Conservation (phyloP, 2,888 invertebrate species). For the Sarcophaga caerulescens region DNA sequence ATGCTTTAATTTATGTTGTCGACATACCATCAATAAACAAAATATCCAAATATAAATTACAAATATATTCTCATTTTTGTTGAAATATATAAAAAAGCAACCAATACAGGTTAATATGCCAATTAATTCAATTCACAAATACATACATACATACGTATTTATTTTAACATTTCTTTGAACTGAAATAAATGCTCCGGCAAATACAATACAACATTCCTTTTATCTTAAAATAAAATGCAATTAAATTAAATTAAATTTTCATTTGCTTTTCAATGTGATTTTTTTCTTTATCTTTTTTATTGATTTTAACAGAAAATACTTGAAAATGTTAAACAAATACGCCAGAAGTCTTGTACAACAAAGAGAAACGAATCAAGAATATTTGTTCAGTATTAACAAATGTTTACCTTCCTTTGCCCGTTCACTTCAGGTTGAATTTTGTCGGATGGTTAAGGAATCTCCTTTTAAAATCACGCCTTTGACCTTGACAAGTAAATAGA, state of each 20-base stretch:
- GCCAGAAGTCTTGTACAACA: neutral
- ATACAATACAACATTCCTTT: neutral
- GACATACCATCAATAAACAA: too few species aligned
- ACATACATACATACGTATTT: too few species aligned
- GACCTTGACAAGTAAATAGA: constrained; percentile 26
- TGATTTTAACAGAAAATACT: constrained; percentile 29
- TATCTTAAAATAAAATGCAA: neutral
- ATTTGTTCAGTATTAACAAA: constrained; percentile 41
- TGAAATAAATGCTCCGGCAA: neutral
- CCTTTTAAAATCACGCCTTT: constrained; percentile 28
- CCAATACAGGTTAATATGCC: too few species aligned
- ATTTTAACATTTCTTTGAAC: too few species aligned
- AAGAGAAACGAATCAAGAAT: neutral
- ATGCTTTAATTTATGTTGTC: too few species aligned
- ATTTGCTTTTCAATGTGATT: constrained; percentile 13
- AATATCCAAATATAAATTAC: too few species aligned
- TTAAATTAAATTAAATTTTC: neutral
- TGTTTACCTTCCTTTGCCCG: constrained; percentile 24
- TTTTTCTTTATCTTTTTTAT: constrained; percentile 5
- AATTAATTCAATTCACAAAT: too few species aligned
- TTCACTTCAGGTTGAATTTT: constrained; percentile 10
- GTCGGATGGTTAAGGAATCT: constrained; percentile 13
- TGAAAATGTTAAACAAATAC: constrained; percentile 7
- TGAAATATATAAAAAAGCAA: too few species aligned
- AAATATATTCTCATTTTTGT: too few species aligned